Percentiles rank a stretch among this genome's conserved stretches.
Evolutionary conservation across 2,888 invertebrate species (phyloP).

Genomic region (Hirtodrosophila alboralis): DNA sequence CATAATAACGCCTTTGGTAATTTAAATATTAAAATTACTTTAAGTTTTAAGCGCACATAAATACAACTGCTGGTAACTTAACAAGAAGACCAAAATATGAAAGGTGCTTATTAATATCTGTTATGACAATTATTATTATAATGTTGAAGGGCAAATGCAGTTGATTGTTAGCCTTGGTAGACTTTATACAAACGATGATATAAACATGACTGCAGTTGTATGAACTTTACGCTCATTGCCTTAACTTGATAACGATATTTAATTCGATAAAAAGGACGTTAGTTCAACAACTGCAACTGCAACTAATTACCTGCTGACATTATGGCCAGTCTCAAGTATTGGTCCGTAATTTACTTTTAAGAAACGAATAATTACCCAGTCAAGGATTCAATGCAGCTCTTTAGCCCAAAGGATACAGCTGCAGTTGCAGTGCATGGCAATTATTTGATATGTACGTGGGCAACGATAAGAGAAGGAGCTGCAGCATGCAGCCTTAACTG

Average conservation of each 20-base stretch:
- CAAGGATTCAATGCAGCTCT: slow-evolving; percentile 6
- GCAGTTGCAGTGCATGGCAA: slow-evolving; percentile 19
- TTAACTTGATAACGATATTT: slow-evolving; percentile 24
- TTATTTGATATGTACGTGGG: slow-evolving; percentile 38
- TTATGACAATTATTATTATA: too few relatives aligned
- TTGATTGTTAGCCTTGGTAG: too few relatives aligned
- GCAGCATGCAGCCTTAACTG: slow-evolving; percentile 1
- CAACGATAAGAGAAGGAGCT: too few relatives aligned
- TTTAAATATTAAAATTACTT: too few relatives aligned
- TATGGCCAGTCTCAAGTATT: slow-evolving; percentile 11
- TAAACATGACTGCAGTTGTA: too few relatives aligned
- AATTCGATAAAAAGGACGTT: slow-evolving; percentile 36
- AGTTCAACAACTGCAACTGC: slow-evolving; percentile 7
- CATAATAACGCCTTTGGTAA: too few relatives aligned
- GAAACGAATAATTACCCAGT: slow-evolving; percentile 59
- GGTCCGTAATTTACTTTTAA: slow-evolving; percentile 59
- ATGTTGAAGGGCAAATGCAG: too few relatives aligned
- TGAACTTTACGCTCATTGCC: background rate
- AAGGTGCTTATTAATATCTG: too few relatives aligned
- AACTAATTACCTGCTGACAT: slow-evolving; percentile 39
- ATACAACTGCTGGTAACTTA: too few relatives aligned
- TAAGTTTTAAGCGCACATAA: too few relatives aligned
- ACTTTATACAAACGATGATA: too few relatives aligned
- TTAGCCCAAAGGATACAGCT: slow-evolving; percentile 12
- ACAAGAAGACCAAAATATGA: too few relatives aligned